Evolutionary conservation across 2,797 vertebrate species (phyloP).

Genomic region (Falco biarmicus): DNA sequence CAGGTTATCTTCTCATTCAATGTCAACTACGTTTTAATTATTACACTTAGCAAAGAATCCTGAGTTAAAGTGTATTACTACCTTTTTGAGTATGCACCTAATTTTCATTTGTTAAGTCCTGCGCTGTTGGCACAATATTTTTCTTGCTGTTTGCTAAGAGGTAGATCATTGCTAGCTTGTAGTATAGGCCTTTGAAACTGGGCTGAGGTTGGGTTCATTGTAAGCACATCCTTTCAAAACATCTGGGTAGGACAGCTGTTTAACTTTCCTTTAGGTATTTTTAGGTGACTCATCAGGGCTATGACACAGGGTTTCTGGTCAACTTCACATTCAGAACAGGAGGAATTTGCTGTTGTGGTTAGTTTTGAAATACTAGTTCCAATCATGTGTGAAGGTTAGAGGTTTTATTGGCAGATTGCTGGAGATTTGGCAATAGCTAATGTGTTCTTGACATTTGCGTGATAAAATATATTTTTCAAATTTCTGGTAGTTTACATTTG

Average conservation of each 20-base stretch:
- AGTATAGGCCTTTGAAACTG: not conserved
- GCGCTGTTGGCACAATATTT: not conserved
- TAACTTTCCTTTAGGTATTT: constrained; percentile 24
- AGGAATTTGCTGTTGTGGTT: not conserved
- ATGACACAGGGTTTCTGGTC: not conserved
- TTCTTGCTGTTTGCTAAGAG: not conserved
- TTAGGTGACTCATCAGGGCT: not conserved
- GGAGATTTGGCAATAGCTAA: not conserved
- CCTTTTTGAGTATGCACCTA: not conserved
- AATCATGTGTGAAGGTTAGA: not conserved
- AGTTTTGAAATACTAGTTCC: not conserved
- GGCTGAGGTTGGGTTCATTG: not conserved
- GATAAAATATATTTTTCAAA: not conserved
- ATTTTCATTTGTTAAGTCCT: not conserved
- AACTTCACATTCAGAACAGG: constrained; percentile 3
- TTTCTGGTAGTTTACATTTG: not conserved
- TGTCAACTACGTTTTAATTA: not conserved
- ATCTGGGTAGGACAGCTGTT: not conserved
- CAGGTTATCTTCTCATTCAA: not conserved
- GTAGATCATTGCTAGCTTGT: not conserved
- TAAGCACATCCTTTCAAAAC: not conserved
- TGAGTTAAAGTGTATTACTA: not conserved
- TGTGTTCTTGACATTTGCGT: not conserved
- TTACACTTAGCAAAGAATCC: not conserved
- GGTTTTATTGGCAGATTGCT: constrained; percentile 5